Evolutionary conservation across 2,797 vertebrate genomes (phyloP).

Genomic region (Mastacembelus armatus): DNA sequence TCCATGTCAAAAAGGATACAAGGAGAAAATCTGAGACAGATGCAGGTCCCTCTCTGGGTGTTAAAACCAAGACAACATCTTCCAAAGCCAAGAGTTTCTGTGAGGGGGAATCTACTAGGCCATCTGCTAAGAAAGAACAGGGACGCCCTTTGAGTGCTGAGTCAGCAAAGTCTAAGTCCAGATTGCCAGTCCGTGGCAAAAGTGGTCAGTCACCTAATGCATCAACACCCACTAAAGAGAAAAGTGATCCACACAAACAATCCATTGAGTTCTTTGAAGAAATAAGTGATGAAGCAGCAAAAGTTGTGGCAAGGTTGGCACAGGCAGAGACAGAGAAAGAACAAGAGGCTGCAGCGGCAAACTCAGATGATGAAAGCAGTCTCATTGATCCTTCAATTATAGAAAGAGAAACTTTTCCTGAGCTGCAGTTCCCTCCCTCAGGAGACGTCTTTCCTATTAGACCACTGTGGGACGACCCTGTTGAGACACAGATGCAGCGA

Average conservation of each 20-base stretch:
- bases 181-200: slow-evolving; percentile 91
- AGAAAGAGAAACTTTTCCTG: slow-evolving; percentile 91
- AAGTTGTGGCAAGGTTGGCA: slow-evolving; percentile 93
- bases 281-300: slow-evolving; percentile 97
- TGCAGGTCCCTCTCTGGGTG: slow-evolving; percentile 81
- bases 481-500: slow-evolving; percentile 99
- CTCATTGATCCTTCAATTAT: slow-evolving; percentile 94
- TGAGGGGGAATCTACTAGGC: slow-evolving; percentile 88
- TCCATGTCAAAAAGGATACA: slow-evolving; percentile 83
- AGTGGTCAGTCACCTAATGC: slow-evolving; percentile 73
- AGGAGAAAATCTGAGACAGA: slow-evolving; percentile 95
- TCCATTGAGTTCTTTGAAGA: slow-evolving; percentile 95
- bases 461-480: slow-evolving; percentile 97
- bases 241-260: slow-evolving; percentile 88
- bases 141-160: slow-evolving; percentile 77
- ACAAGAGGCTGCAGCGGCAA: slow-evolving; percentile 69
- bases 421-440: slow-evolving; percentile 91
- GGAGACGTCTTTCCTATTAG: slow-evolving; percentile 98
- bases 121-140: slow-evolving; percentile 82
- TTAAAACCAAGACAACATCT: slow-evolving; percentile 83
- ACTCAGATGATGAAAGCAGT: slow-evolving; percentile 94
- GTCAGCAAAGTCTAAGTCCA: slow-evolving; percentile 88
- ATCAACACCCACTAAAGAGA: slow-evolving; percentile 86
- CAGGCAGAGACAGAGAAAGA: slow-evolving; percentile 93
- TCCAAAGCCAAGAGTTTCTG: slow-evolving; percentile 89